Conservation (phyloP, 2,888 invertebrate species). For the Watsonalla cultraria region DNA sequence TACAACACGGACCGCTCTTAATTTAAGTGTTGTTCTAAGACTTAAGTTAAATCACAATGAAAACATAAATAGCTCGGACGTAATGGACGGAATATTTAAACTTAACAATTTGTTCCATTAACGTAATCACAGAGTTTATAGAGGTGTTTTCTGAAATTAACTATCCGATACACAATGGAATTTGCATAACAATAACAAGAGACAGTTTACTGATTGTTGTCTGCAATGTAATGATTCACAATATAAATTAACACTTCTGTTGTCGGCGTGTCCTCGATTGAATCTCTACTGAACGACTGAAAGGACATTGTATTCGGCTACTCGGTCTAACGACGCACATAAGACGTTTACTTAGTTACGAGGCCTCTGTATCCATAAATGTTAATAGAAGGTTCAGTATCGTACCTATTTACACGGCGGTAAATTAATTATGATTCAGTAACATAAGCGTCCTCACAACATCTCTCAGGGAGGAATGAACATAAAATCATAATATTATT, state of each 20-base stretch:
- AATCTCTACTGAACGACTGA: constrained; percentile 4
- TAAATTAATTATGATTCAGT: not conserved
- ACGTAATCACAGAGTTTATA: constrained; percentile 39
- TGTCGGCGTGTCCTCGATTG: constrained; percentile 16
- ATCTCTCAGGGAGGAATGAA: not conserved
- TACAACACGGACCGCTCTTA: not conserved
- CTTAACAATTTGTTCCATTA: constrained; percentile 45
- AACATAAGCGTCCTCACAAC: not conserved
- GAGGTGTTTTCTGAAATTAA: constrained; percentile 53
- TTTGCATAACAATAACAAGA: constrained; percentile 50
- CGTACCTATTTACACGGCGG: not conserved
- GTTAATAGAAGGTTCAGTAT: not conserved
- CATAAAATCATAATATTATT: not conserved
- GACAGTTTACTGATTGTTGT: constrained; percentile 45
- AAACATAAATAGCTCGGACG: constrained; percentile 16
- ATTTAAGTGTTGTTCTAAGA: constrained; percentile 6
- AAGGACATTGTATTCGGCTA: not conserved
- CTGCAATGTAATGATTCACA: constrained; percentile 38
- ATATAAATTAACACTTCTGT: constrained; percentile 29
- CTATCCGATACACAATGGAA: constrained; percentile 41
- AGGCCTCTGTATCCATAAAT: not conserved
- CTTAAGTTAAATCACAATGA: constrained; percentile 16
- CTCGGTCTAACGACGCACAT: not conserved
- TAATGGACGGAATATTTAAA: constrained; percentile 25
- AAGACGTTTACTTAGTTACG: not conserved